Base-by-base conservation (phyloP, 2,888 invertebrate genomes). In the Synergus laeviventris region DNA sequence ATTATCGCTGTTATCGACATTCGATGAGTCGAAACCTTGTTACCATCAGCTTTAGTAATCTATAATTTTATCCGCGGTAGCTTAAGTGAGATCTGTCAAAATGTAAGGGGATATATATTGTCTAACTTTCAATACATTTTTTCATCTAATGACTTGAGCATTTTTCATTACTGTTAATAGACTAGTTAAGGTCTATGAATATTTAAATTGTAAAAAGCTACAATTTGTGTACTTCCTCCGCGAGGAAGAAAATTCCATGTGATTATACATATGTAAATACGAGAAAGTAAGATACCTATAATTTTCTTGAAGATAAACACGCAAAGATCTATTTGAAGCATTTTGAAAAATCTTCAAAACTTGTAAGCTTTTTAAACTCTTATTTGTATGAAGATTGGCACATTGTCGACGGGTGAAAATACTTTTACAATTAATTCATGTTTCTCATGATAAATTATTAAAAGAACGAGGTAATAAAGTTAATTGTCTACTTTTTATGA, bases 121-220 rank as follows among this genome's bases (percentile, higher is more conserved):
- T 31, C 31, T 31, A 31, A 5, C 31, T 3, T 31, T 31, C 31
- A 31, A 31, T 18, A 56, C 21, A 18, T 21, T 56, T 21, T 8
- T 9, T n/a, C 18, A 8, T 56, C 56, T 7, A 18, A 18, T n/a
- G n/a, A 56, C 31, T 31, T 2, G 31, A 31, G 31, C 31, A 31
- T 31, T 31, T 31, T 31, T 24, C 24, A 60, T 31, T 60, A 12
- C 21, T 24, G 42, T 42, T 14, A 45, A 16, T 45, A 1, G 45
- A 45, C 16, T 4, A 45, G 16, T 12, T 16, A 38, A 62, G 62
- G n/a, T 38, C 3, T 39, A 3, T 39, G 39, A 39, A 39, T 64
- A 64, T 42, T 64, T 64, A 61, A 61, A 61, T 18, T 64, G 42
- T 42, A 64, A 64, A 64, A 21, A 64, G 21, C 12, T 64, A 39